Base-by-base conservation (phyloP, 2,113 vertebrate genomes). In the Apaloderma vittatum region DNA sequence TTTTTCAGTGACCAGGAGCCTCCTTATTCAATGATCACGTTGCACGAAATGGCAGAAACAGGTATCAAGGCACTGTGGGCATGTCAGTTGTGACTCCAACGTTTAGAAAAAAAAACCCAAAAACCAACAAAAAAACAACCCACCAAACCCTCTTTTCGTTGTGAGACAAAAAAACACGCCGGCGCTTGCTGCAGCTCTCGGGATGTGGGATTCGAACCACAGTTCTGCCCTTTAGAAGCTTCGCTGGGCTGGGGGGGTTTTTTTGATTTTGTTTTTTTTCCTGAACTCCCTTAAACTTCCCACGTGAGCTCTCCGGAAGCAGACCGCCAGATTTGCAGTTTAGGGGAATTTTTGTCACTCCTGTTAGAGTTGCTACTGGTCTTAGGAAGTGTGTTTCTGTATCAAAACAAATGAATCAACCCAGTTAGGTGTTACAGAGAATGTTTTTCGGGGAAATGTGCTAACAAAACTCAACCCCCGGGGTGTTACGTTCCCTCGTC, bases 1-100 rank as follows among this genome's bases (percentile, higher is more conserved):
- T 98, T 91, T 99, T 99, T 95, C 98, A 99, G 99, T 98, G 99
- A 99, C 98, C 99, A 99, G 98, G 99, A 99, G 97, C 99, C 99
- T 77, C 99, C 99, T 16, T 99, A 99, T 98, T 99, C 99, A 97
- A 99, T 99, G 99, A 99, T 99, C 98, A 99, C 99, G 20, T 98
- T 99, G 97, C 99, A 99, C 63, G 99, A 99, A 98, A 99, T 99
- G 99, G 99, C 99, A 97, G 99, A 99, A 98, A 99, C 99, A 72
- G 99, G 99, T 99, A 98, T 98, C 98, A 71, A 96, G 61, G 55
- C 91, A 59, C 70, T 87, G 94, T 95, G 92, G 89, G 71, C 70
- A 79, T 68, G 97, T 94, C n/a, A 62, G 48, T 91, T 94, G 37
- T 51, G 71, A 68, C 34, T 94, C 37, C 57, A 40, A 16, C 8